Percentiles rank a stretch among this genome's conserved stretches.
phyloP scores from a whole-genome alignment of 1,140 invertebrate species.

The Cardiocondyla obscurior region DNA sequence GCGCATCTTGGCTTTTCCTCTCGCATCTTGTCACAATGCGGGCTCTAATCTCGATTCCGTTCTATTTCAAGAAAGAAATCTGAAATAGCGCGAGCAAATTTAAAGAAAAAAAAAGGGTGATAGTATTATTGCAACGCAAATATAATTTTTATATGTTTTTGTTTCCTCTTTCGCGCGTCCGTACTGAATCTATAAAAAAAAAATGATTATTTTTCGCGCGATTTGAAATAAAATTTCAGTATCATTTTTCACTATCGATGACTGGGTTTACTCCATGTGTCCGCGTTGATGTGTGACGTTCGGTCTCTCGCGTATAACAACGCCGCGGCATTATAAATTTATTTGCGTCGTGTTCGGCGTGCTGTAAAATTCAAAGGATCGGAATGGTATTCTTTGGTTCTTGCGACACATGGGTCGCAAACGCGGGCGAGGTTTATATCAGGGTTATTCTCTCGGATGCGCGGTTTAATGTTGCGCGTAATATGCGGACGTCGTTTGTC shows the following conservation, averaged over 20 bases:
- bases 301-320: not conserved
- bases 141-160: not conserved
- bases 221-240: not conserved
- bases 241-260: not conserved
- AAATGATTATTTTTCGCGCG: not conserved
- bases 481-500: constrained; percentile 26
- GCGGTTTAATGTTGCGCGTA: constrained; percentile 45
- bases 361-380: constrained; percentile 5
- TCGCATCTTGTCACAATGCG: not conserved
- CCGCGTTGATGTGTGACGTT: not conserved
- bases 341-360: not conserved
- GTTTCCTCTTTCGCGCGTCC: not conserved
- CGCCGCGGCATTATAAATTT: not conserved
- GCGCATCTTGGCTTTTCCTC: constrained; percentile 36
- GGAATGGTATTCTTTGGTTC: not conserved
- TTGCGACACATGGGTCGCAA: not conserved
- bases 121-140: not conserved
- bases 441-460: constrained; percentile 30
- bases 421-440: constrained; percentile 4
- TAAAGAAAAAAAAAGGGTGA: not conserved
- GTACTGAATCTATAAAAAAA: not conserved
- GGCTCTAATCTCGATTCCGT: not conserved
- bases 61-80: not conserved
- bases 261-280: not conserved
- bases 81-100: not conserved